A percentile compares a stretch with the other conserved stretches of the same genome.
These are phyloP conservation scores for Aricia agestis DNA, from an alignment of 1,140 invertebrate genomes.

Conservation along the genomic window DNA sequence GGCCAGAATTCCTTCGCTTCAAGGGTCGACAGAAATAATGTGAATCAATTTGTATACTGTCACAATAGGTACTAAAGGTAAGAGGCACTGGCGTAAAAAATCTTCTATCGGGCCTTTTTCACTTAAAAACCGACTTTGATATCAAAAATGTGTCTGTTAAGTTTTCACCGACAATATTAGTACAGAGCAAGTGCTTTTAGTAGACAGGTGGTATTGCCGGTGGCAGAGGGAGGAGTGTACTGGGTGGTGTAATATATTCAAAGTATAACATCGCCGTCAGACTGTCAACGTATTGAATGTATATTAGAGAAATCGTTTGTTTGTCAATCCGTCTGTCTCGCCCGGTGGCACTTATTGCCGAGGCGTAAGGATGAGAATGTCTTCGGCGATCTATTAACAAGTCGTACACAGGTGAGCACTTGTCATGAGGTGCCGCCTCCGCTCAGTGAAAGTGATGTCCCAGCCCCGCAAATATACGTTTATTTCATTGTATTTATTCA, in stretches of 20 bases:
- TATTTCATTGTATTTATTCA: not conserved
- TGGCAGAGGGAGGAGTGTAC: no score
- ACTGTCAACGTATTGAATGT: conserved; percentile 1
- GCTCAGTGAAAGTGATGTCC: not conserved
- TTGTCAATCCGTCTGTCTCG: not conserved
- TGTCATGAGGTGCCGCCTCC: not conserved
- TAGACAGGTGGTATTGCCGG: no score
- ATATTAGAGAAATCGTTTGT: conserved; percentile 7
- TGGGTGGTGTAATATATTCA: not conserved
- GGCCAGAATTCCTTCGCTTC: no score
- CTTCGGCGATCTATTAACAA: not conserved
- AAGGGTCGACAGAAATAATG: no score
- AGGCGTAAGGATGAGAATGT: not conserved
- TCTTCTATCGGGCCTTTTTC: no score
- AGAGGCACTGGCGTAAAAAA: no score
- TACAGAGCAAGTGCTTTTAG: not conserved
- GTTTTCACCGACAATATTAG: not conserved
- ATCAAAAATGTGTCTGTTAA: no score
- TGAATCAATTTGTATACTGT: no score
- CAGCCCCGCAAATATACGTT: not conserved
- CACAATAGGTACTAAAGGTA: no score
- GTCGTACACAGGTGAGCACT: not conserved
- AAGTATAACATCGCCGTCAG: not conserved
- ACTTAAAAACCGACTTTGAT: no score
- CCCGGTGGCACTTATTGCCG: not conserved